Conservation (phyloP, 1,140 invertebrate species). For the Daktulosphaira vitifoliae region DNA sequence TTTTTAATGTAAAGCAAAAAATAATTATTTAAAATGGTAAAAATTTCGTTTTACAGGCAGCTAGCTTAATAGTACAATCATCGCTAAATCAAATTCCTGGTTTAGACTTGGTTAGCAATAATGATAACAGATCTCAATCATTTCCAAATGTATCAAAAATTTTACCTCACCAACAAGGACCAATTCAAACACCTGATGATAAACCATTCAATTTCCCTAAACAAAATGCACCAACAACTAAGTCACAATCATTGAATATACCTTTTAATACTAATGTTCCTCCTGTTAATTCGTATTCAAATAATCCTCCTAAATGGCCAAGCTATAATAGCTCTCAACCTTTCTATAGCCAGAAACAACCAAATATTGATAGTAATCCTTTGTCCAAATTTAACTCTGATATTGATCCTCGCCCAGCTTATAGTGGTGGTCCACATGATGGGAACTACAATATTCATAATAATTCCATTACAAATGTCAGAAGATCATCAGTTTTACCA, state of each 20-base stretch:
- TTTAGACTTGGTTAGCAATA: constrained; percentile 36
- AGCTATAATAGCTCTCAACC: neutral
- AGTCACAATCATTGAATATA: neutral
- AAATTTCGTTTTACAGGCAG: neutral
- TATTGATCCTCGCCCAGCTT: neutral
- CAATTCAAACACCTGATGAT: constrained; percentile 39
- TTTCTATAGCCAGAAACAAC: neutral
- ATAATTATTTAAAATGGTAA: neutral
- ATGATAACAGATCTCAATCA: constrained; percentile 10
- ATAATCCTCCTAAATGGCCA: constrained; percentile 11
- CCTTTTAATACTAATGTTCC: neutral
- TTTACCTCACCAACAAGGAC: constrained; percentile 29
- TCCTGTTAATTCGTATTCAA: neutral
- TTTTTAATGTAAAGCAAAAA: no score
- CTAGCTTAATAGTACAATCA: neutral
- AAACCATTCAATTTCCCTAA: constrained; percentile 41
- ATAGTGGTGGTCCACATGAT: neutral
- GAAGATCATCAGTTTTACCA: constrained; percentile 7
- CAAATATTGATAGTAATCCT: neutral
- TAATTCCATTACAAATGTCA: neutral
- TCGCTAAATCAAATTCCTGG: constrained; percentile 38
- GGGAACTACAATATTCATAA: neutral
- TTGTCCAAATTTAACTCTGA: neutral
- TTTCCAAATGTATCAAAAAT: constrained; percentile 29
- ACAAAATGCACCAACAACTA: neutral